Evolutionary conservation across 2,113 vertebrate species (phyloP), one percentile per base, ranked within the genome.

Genomic region (Vidua macroura): DNA sequence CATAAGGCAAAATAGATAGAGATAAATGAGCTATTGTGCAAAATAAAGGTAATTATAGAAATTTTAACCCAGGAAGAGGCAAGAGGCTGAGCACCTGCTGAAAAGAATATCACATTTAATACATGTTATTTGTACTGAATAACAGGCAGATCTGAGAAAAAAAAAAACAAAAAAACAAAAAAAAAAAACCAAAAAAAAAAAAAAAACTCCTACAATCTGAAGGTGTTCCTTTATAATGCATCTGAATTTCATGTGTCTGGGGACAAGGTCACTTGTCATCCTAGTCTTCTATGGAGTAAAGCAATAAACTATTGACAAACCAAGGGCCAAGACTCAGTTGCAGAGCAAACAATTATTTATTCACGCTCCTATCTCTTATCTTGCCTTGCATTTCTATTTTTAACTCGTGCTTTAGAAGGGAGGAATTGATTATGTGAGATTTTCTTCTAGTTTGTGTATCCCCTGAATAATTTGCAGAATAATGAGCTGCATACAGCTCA

Each of bases 281-380:
- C 59, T 60, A 37, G 22, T 68, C 68, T 73, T 76, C 53, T 37
- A 13, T 12, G 41, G 79, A 84, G 28, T 44, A 62, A 87, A 91
- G 66, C 60, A 80, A 66, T 48, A 62, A 68, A 11, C 48, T 94
- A 78, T 93, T 83, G 75, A 77, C 69, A 84, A 92, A 84, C n/a
- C 44, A 44, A 53, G 68, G 81, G 52, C 74, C 76, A 75, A 6
- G 0, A 0, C 62, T 94, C 72, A 46, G 62, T 58, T 92, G 51
- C 83, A 73, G 58, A 84, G 75, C 82, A 94, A 97, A 79, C n/a
- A 80, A 92, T 91, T 93, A 86, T 83, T 91, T 96, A 95, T 93
- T 91, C 88, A 72, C 77, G 55, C n/a, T 58, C 6, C 5, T 23
- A 25, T 84, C 77, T 74, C 82, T 92, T 90, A 80, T 85, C 82